Conservation (phyloP, 2,888 invertebrate species). For the Hydrotaea diabolus region DNA sequence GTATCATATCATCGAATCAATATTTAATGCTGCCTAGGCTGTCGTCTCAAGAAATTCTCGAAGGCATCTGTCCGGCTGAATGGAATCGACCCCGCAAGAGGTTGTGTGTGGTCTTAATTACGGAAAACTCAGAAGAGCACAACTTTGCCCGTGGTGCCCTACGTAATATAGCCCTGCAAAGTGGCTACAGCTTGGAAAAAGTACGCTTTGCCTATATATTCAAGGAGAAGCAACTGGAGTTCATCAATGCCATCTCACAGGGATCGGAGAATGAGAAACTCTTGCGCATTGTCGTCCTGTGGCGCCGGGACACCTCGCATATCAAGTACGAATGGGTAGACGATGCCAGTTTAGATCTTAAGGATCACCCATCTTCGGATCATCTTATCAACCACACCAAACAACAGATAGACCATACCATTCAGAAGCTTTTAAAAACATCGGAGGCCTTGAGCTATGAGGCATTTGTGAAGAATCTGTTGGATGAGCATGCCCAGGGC, state of each 20-base stretch:
- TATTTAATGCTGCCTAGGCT: slow-evolving; percentile 93
- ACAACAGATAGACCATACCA: slow-evolving; percentile 86
- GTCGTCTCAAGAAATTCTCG: slow-evolving; percentile 90
- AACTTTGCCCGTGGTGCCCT: slow-evolving; percentile 84
- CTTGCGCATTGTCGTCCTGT: slow-evolving; percentile 92
- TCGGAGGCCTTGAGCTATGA: slow-evolving; percentile 89
- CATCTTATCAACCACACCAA: slow-evolving; percentile 86
- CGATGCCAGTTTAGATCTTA: slow-evolving; percentile 77
- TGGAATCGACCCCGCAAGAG: slow-evolving; percentile 89
- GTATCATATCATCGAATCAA: slow-evolving; percentile 93
- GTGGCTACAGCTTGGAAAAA: slow-evolving; percentile 85
- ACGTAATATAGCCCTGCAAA: slow-evolving; percentile 86
- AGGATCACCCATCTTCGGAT: slow-evolving; percentile 80
- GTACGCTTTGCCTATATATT: slow-evolving; percentile 95
- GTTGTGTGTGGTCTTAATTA: slow-evolving; percentile 90
- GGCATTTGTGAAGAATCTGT: slow-evolving; percentile 89
- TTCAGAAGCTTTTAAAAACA: slow-evolving; percentile 87
- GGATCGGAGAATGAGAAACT: slow-evolving; percentile 85
- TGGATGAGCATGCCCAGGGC: slow-evolving; percentile 90
- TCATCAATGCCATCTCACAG: slow-evolving; percentile 84
- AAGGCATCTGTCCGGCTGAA: slow-evolving; percentile 89
- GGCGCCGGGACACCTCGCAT: slow-evolving; percentile 92
- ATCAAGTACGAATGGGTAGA: slow-evolving; percentile 94
- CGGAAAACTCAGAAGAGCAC: slow-evolving; percentile 82
- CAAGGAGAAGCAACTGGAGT: slow-evolving; percentile 87